Evolutionary conservation across 2,113 vertebrate species (phyloP).

Genomic region (Rousettus leschenaultii): DNA sequence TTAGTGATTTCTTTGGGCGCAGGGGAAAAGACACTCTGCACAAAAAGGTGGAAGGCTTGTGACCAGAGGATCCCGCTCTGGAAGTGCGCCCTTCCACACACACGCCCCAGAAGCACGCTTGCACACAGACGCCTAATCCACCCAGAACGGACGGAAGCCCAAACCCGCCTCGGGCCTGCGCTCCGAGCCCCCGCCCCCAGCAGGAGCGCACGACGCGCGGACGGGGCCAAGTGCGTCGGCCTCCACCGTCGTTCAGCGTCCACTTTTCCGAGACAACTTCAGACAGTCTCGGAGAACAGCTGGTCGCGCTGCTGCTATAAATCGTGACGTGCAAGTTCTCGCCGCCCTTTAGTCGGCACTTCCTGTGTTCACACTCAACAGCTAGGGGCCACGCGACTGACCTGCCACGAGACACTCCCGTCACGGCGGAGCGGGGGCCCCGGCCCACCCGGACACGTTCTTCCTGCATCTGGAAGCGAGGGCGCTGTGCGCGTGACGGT

Average conservation of each 20-base stretch:
- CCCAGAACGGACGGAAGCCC: background rate
- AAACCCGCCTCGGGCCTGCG: background rate
- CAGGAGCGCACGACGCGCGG: too few relatives aligned
- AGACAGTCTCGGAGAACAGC: background rate
- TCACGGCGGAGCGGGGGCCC: background rate
- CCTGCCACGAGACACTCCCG: background rate
- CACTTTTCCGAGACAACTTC: background rate
- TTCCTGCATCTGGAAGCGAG: background rate
- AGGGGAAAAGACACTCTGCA: background rate
- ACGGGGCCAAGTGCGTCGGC: too few relatives aligned
- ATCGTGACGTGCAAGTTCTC: background rate
- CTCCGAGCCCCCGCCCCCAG: background rate
- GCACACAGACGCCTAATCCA: background rate
- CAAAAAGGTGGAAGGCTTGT: background rate
- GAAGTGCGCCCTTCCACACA: background rate
- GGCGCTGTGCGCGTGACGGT: too few relatives aligned
- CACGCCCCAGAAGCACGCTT: background rate
- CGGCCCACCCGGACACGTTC: rapidly evolving
- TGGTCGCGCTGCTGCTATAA: background rate
- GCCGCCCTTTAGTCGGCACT: background rate
- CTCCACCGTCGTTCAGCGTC: too few relatives aligned
- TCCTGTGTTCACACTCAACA: too few relatives aligned
- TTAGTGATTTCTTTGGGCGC: background rate
- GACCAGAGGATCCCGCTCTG: background rate
- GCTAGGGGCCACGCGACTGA: background rate